Conservation (phyloP, 2,797 vertebrate species). For the Telmatherina bonti region DNA sequence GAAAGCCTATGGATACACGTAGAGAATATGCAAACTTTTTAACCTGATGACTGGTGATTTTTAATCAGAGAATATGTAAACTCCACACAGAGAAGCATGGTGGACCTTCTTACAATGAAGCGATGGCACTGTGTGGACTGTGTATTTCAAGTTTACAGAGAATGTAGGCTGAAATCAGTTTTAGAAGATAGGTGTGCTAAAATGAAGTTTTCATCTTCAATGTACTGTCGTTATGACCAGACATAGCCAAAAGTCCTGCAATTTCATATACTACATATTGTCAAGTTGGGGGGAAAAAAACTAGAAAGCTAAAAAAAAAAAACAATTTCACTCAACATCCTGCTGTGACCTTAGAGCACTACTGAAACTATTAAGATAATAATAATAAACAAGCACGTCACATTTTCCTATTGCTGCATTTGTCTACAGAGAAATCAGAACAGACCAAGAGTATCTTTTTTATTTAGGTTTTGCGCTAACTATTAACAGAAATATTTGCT, state of each 20-base stretch:
- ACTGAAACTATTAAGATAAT: slow-evolving; percentile 2
- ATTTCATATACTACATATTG: slow-evolving; percentile 38
- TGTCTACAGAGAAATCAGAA: slow-evolving; percentile 29
- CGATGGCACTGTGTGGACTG: too few relatives aligned
- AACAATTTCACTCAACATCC: slow-evolving; percentile 14
- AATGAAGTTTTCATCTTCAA: too few relatives aligned
- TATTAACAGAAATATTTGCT: slow-evolving; percentile 69
- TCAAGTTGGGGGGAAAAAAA: background rate
- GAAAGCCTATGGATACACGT: too few relatives aligned
- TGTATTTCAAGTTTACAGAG: slow-evolving; percentile 56
- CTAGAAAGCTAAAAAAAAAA: background rate
- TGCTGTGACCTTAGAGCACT: slow-evolving; percentile 2
- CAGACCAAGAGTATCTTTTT: slow-evolving; percentile 56
- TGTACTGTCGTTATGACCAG: slow-evolving; percentile 9
- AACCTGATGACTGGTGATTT: too few relatives aligned
- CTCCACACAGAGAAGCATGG: too few relatives aligned
- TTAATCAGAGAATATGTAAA: too few relatives aligned
- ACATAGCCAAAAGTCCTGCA: slow-evolving; percentile 31
- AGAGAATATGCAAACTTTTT: too few relatives aligned
- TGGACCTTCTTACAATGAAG: too few relatives aligned
- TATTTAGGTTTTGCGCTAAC: slow-evolving; percentile 61
- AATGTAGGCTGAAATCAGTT: slow-evolving; percentile 45
- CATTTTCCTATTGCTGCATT: slow-evolving; percentile 15
- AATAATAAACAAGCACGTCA: background rate
- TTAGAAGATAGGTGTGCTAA: slow-evolving; percentile 26